Base-by-base conservation (phyloP, 1,140 invertebrate genomes). In the Drusus annulatus region DNA sequence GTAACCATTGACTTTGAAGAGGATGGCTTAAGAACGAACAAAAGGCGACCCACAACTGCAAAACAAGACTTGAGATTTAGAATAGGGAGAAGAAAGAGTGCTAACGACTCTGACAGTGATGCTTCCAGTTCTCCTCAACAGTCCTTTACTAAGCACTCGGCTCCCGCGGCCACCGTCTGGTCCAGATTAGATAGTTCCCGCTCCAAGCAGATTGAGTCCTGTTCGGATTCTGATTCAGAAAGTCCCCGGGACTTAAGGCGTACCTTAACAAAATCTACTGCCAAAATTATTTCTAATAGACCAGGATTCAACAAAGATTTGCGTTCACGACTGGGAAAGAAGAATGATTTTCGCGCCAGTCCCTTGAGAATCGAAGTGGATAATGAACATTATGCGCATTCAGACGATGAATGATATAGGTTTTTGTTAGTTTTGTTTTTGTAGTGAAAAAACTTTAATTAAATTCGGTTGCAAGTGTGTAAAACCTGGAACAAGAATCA, bases 161-260 rank as follows among this genome's bases (percentile, higher is more conserved):
- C 89, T 76, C 86, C 87, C 0, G 89, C 89, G 0, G 88, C 88
- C 4, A 89, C 88, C 84, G 91, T 93, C n/a, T 93, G 92, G 92
- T 88, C 91, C 0, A 89, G 91, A 86, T 85, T 92, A 75, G 91
- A 92, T 80, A 84, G 79, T 3, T 85, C 86, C 15, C 28, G 28
- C 45, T 50, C 25, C 45, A 56, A 50, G 17, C 84, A 58, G 28
- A 88, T 84, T 86, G 85, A 84, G 82, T 87, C 81, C 8, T 54
- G 69, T 6, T 79, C 81, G 2, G 79, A 79, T 36, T 76, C 82
- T 63, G 82, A 80, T 75, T 80, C 68, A 4, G 81, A 83, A 60
- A 65, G 51, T 80, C 63, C 45, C 5, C 56, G 19, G 7, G 77
- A 79, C 75, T 77, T 83, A 25, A 79, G 74, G 75, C 28, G 73